These are phyloP conservation scores for Python bivittatus DNA, from an alignment of 2,113 vertebrate genomes.

Conservation along the genomic window DNA sequence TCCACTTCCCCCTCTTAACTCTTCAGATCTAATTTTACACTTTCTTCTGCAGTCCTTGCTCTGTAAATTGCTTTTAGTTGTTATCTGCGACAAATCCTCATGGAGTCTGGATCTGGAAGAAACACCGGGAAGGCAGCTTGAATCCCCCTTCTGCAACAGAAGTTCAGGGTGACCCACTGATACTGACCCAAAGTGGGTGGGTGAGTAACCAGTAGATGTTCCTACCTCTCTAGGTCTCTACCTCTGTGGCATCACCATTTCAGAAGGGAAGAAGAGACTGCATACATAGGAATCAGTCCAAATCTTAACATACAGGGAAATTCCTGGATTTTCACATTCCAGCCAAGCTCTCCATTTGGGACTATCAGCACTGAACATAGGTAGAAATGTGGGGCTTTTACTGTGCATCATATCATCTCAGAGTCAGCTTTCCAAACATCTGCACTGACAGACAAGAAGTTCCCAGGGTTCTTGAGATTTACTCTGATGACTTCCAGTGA, in stretches of 20 bases:
- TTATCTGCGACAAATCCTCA: neutral
- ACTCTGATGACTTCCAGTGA: neutral
- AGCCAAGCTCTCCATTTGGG: neutral
- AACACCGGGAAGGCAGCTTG: neutral
- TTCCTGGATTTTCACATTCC: neutral
- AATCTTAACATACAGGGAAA: neutral
- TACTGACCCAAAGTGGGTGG: neutral
- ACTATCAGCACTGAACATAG: neutral
- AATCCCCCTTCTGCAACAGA: neutral
- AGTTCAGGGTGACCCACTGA: neutral
- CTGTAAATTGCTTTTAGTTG: constrained; percentile 15
- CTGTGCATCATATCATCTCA: neutral
- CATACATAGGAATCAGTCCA: neutral
- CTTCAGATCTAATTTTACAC: constrained; percentile 23
- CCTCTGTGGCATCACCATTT: neutral
- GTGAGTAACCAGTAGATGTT: neutral
- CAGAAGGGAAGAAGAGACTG: neutral
- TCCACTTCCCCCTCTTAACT: neutral
- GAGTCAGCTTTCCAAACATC: neutral
- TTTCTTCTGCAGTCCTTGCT: neutral
- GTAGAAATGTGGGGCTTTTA: too few relatives aligned
- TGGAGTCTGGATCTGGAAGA: neutral
- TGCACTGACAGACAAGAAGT: neutral
- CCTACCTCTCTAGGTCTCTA: neutral
- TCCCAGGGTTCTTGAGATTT: neutral